Evolutionary conservation across 2,888 invertebrate species (phyloP), one percentile per base, ranked within the genome.

Genomic region (Pristionchus fissidentatus): DNA sequence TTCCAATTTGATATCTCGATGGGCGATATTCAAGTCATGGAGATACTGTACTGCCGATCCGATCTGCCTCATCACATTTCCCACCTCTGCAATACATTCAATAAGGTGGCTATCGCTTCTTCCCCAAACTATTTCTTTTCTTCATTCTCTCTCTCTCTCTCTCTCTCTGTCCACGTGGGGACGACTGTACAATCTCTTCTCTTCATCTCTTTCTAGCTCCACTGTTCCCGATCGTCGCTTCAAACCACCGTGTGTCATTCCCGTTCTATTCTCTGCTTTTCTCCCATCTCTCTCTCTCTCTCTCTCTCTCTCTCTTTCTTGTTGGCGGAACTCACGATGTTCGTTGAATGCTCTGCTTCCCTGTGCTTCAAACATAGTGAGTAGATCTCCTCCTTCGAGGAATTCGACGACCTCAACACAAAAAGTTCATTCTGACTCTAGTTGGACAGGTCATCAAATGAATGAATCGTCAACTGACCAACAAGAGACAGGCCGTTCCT

Each of bases 401-500:
- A 97, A 97, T 78, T 89, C 89, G 73, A 88, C 62, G 22, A 60
- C 26, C 7, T n/a, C n/a, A n/a, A n/a, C n/a, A n/a, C n/a, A n/a
- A n/a, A 49, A 10, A 15, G 52, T 49, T 10, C 19, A 10, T 49
- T 49, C 52, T 19, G 19, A 49, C 19, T 49, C 52, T 15, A 49
- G 10, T 15, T n/a, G n/a, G n/a, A n/a, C n/a, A n/a, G n/a, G 10
- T 15, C 52, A 10, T 49, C 52, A 15, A 49, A 49, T 10, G 19
- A 15, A 94, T 98, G 98, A 97, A 98, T 98, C 32, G 99, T n/a
- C n/a, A n/a, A n/a, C n/a, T n/a, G n/a, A n/a, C 96, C 78, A 99
- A 96, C 19, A 99, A 94, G 3, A 99, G 94, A 93, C 98, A 98
- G 91, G 96, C 95, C 90, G 96, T 95, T 19, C 95, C 96, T 86